These are phyloP conservation scores for Goniozus legneri DNA, from an alignment of 1,140 invertebrate genomes.

Conservation along the genomic window DNA sequence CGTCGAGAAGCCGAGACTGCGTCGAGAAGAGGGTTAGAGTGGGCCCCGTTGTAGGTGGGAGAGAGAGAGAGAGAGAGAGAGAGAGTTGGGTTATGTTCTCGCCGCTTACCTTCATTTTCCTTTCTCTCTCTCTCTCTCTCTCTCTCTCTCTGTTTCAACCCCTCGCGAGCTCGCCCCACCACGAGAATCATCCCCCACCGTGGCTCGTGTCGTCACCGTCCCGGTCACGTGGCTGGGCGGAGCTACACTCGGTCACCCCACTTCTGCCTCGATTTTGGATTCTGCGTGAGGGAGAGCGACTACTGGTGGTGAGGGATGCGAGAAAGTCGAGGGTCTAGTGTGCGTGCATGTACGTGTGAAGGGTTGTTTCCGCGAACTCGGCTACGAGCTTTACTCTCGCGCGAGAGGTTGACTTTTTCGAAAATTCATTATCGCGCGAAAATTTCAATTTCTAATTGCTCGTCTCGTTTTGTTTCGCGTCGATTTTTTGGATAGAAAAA, in stretches of 20 bases:
- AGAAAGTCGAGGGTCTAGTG: too few relatives aligned
- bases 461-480: too few relatives aligned
- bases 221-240: constrained; percentile 42
- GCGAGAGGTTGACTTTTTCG: too few relatives aligned
- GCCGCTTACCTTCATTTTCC: constrained; percentile 5
- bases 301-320: too few relatives aligned
- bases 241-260: constrained; percentile 34
- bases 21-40: constrained; percentile 18
- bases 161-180: background rate
- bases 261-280: constrained; percentile 3
- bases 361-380: background rate
- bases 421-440: too few relatives aligned
- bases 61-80: background rate
- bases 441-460: too few relatives aligned
- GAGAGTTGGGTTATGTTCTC: constrained; percentile 8
- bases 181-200: background rate
- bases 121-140: too few relatives aligned
- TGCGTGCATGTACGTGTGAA: background rate
- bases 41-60: too few relatives aligned
- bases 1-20: constrained; percentile 46
- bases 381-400: too few relatives aligned
- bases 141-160: background rate
- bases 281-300: background rate
- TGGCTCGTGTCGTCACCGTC: background rate
- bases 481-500: too few relatives aligned